Conservation (phyloP, 1,140 invertebrate genomes). For the Oedothorax gibbosus region DNA sequence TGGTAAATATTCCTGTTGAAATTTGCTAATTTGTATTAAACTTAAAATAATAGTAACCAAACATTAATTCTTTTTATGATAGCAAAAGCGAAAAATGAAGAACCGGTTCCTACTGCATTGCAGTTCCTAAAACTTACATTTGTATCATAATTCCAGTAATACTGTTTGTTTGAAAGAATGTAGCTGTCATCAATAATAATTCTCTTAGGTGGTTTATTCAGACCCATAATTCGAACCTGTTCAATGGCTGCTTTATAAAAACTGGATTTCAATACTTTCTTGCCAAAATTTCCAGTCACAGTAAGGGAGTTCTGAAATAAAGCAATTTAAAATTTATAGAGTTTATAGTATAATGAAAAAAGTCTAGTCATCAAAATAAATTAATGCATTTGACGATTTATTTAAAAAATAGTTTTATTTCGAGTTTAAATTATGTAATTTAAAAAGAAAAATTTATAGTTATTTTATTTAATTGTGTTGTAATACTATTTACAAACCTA, state of each 20-base stretch:
- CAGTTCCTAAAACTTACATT: not conserved
- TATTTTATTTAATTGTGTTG: not conserved
- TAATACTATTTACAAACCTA: too few relatives aligned
- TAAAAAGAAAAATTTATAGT: not conserved
- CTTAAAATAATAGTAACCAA: too few relatives aligned
- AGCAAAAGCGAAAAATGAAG: too few relatives aligned
- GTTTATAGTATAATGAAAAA: not conserved
- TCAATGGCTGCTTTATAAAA: constrained; percentile 40
- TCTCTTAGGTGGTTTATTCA: constrained; percentile 37
- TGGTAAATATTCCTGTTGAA: too few relatives aligned
- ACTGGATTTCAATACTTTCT: constrained; percentile 43
- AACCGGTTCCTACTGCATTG: too few relatives aligned
- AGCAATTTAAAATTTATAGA: too few relatives aligned
- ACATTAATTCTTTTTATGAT: too few relatives aligned
- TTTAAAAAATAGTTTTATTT: not conserved
- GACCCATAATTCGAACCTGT: constrained; percentile 57
- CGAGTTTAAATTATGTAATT: not conserved
- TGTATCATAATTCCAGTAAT: constrained; percentile 54
- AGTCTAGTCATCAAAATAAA: not conserved
- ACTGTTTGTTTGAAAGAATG: constrained; percentile 48
- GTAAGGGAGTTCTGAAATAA: constrained; percentile 39
- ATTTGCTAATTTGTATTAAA: too few relatives aligned
- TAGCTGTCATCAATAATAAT: constrained; percentile 54
- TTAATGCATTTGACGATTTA: not conserved
- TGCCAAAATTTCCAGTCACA: constrained; percentile 41